Conservation (phyloP, 2,888 invertebrate species). For the Dendrolimus pini region DNA sequence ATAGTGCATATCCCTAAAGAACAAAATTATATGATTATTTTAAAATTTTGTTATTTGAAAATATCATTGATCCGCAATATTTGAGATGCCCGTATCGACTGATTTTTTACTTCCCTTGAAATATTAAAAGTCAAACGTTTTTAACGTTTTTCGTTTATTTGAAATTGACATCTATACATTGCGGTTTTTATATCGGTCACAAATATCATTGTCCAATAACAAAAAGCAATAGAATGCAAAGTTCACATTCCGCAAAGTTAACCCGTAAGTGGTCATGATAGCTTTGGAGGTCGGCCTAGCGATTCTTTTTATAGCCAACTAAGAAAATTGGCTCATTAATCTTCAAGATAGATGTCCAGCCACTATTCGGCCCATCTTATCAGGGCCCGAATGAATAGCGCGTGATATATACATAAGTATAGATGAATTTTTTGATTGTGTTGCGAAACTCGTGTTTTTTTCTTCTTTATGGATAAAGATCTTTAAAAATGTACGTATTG, state of each 20-base stretch:
- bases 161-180: neutral
- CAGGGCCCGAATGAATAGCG: constrained; percentile 64
- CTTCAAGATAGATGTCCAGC: constrained; percentile 73
- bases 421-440: constrained; percentile 36
- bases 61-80: neutral
- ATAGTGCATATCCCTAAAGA: constrained; percentile 24
- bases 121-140: too few species aligned
- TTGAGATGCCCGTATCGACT: too few species aligned
- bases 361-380: constrained; percentile 74
- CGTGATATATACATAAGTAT: constrained; percentile 28
- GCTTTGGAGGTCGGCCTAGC: constrained; percentile 58
- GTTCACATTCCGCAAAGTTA: constrained; percentile 42
- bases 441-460: neutral
- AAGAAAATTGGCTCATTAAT: constrained; percentile 78
- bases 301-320: constrained; percentile 75
- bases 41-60: neutral
- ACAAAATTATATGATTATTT: neutral
- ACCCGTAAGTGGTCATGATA: constrained; percentile 51
- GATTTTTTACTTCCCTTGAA: too few species aligned
- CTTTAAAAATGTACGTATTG: neutral
- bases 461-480: neutral
- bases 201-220: neutral
- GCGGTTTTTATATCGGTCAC: neutral
- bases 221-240: constrained; percentile 27
- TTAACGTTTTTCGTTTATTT: neutral